Conservation (phyloP, 2,797 vertebrate genomes). For the Siniperca obscura region DNA sequence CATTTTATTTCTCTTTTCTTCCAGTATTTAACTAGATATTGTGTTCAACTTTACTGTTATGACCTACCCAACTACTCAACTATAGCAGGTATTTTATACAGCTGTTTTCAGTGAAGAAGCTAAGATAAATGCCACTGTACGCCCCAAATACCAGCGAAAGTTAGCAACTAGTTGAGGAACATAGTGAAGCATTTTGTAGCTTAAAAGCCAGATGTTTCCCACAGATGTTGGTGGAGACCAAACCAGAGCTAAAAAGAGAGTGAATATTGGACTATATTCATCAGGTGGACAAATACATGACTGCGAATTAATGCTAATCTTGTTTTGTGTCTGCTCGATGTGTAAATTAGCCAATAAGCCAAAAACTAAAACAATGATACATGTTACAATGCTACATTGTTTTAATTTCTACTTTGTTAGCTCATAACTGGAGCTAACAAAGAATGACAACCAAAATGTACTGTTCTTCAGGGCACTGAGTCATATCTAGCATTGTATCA, state of each 20-base stretch:
- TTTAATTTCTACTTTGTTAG: background rate
- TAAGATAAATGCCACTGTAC: background rate
- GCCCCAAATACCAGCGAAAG: background rate
- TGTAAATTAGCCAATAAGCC: background rate
- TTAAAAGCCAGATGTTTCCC: background rate
- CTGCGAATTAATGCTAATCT: background rate
- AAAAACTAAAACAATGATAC: background rate
- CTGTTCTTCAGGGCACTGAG: background rate
- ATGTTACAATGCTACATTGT: background rate
- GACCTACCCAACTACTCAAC: background rate
- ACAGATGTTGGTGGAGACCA: background rate
- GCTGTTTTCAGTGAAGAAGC: background rate
- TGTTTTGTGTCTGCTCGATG: background rate
- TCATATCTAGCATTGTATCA: no score
- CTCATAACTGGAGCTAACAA: background rate
- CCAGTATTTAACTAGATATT: background rate
- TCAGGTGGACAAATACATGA: background rate
- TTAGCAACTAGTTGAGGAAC: background rate
- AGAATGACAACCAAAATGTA: background rate
- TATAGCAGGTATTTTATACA: background rate
- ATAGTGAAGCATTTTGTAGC: background rate
- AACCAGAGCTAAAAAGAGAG: background rate
- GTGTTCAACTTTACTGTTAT: background rate
- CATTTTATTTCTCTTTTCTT: background rate
- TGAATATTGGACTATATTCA: background rate